Evolutionary conservation across 2,797 vertebrate genomes (phyloP).

Genomic region (Natrix natrix): DNA sequence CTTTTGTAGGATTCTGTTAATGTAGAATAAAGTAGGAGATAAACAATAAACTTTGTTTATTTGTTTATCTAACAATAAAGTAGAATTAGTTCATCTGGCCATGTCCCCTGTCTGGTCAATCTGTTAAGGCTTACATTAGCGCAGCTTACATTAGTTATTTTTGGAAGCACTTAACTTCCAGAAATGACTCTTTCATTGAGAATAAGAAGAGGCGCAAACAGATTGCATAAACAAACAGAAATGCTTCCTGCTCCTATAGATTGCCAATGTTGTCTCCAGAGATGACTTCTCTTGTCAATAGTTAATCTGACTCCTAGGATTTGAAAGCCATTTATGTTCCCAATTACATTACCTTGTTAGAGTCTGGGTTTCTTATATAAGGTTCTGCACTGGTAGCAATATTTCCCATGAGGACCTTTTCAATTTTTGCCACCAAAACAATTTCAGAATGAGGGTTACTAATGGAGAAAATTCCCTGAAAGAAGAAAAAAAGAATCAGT

Average conservation of each 20-base stretch:
- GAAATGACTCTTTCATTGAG: not conserved
- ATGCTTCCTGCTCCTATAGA: not conserved
- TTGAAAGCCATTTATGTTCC: slow-evolving; percentile 5
- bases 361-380: slow-evolving; percentile 96
- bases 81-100: not conserved
- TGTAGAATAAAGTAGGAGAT: not conserved
- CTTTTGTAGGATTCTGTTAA: not conserved
- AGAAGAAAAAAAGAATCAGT: slow-evolving; percentile 31
- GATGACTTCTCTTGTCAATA: slow-evolving; percentile 5
- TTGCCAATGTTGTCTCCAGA: not conserved
- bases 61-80: not conserved
- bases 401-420: slow-evolving; percentile 95
- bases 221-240: not conserved
- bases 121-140: not conserved
- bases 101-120: not conserved
- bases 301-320: not conserved
- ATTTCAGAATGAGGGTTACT: slow-evolving; percentile 94
- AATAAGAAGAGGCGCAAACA: not conserved
- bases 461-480: slow-evolving; percentile 92
- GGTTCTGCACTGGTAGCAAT: slow-evolving; percentile 89
- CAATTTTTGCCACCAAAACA: slow-evolving; percentile 91
- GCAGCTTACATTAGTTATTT: not conserved
- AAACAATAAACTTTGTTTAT: too few relatives aligned
- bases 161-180: not conserved
- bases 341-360: slow-evolving; percentile 83